A percentile compares a stretch with the other conserved stretches of the same genome.
Conservation (phyloP, 1,140 invertebrate species). For the Drosophila lacertosa region DNA sequence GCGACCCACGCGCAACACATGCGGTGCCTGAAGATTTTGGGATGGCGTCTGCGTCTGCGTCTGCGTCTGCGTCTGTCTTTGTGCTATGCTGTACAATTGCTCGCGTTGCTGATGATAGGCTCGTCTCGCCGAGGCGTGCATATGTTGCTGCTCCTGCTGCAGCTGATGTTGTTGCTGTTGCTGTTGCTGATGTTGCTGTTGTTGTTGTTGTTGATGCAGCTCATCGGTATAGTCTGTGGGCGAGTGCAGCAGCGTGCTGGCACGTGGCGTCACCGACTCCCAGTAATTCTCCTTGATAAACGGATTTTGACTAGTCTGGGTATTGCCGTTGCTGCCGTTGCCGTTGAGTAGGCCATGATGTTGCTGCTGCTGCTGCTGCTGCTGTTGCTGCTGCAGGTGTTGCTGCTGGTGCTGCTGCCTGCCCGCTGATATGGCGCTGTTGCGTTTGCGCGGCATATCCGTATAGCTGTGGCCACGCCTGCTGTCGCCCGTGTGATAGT, state of each 20-base stretch:
- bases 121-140: conserved; percentile 56
- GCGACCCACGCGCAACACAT: conserved; percentile 66
- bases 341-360: conserved; percentile 38
- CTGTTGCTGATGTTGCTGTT: conserved; percentile 51
- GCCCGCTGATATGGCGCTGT: conserved; percentile 39
- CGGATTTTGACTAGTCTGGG: conserved; percentile 65
- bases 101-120: conserved; percentile 68
- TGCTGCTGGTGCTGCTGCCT: conserved; percentile 42
- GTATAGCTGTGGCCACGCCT: conserved; percentile 66
- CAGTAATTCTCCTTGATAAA: conserved; percentile 83
- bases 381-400: no score
- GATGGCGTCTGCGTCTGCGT: conserved; percentile 26
- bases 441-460: conserved; percentile 82
- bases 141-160: conserved; percentile 34
- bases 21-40: conserved; percentile 39
- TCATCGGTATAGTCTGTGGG: conserved; percentile 64
- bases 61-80: conserved; percentile 40
- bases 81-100: conserved; percentile 59
- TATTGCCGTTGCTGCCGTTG: conserved; percentile 46
- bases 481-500: conserved; percentile 61
- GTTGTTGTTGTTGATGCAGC: no score
- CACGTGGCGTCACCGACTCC: conserved; percentile 66
- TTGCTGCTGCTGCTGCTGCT: conserved; percentile 33
- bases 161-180: conserved; percentile 32
- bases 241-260: conserved; percentile 61